phyloP scores from a whole-genome alignment of 1,140 invertebrate species.

The Drosophila cardini region DNA sequence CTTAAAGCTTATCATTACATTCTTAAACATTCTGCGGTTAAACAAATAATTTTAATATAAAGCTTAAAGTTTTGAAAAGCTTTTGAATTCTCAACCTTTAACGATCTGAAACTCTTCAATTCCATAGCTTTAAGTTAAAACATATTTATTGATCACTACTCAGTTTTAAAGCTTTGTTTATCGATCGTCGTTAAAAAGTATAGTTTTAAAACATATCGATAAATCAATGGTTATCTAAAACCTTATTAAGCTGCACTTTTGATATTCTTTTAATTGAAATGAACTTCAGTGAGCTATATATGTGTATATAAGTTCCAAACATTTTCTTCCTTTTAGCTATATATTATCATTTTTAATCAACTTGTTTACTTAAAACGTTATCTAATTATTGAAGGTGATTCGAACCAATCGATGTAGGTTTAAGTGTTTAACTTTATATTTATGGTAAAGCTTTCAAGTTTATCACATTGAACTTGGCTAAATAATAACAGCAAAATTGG shows the following conservation, averaged over 20 bases:
- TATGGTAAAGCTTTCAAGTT: conserved; percentile 33
- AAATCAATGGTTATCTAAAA: no score
- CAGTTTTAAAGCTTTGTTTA: background rate
- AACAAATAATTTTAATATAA: no score
- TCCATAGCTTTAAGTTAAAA: no score
- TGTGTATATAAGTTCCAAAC: background rate
- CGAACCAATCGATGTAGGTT: conserved; percentile 14
- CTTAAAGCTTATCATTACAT: background rate
- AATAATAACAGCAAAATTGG: conserved; percentile 13
- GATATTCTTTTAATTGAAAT: no score
- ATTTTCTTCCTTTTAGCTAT: background rate
- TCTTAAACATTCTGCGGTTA: background rate
- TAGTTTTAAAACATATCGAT: no score
- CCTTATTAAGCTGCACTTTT: no score
- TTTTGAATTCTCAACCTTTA: no score
- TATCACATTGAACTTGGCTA: conserved; percentile 39
- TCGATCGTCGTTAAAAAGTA: no score
- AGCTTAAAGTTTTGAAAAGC: no score
- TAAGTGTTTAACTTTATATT: conserved; percentile 23
- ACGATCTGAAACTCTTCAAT: background rate
- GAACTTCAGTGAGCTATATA: background rate
- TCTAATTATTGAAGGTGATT: conserved; percentile 4
- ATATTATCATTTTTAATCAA: conserved; percentile 6
- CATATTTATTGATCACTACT: no score
- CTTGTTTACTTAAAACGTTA: conserved; percentile 11